A percentile compares a stretch with the other conserved stretches of the same genome.
phyloP scores from a whole-genome alignment of 2,888 invertebrate genomes.

The Limnephilus marmoratus region DNA sequence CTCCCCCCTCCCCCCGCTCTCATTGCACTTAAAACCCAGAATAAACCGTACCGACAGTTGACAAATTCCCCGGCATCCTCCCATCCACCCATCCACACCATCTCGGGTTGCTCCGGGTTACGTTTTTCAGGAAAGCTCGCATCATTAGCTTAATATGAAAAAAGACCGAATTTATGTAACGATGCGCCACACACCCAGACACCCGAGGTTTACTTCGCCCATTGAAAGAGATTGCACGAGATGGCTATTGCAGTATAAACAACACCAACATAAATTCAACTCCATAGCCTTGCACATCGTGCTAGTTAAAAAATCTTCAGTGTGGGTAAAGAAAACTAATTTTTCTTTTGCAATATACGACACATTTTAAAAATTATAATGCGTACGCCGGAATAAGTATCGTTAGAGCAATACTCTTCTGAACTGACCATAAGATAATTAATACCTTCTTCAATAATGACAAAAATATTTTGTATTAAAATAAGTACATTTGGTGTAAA shows the following conservation, averaged over 20 bases:
- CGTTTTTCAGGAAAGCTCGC: constrained; percentile 50
- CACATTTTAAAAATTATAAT: too few relatives aligned
- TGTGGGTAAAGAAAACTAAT: too few relatives aligned
- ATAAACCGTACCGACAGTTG: constrained; percentile 47
- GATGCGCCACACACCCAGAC: constrained; percentile 48
- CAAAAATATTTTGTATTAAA: too few relatives aligned
- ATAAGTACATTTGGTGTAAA: too few relatives aligned
- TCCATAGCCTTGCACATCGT: too few relatives aligned
- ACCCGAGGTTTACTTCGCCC: background rate
- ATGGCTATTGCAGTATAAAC: background rate
- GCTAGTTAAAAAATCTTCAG: too few relatives aligned
- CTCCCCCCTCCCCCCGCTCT: constrained; percentile 8
- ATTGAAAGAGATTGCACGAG: background rate
- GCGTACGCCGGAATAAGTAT: too few relatives aligned
- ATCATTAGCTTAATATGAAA: constrained; percentile 62
- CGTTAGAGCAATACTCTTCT: too few relatives aligned
- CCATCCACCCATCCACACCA: background rate
- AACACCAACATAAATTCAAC: background rate
- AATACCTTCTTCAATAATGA: too few relatives aligned
- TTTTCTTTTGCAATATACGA: too few relatives aligned
- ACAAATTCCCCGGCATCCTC: constrained; percentile 26
- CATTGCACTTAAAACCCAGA: constrained; percentile 45
- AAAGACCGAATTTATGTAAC: constrained; percentile 53
- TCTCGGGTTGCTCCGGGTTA: constrained; percentile 42
- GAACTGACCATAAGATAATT: too few relatives aligned